A percentile compares a stretch with the other conserved stretches of the same genome.
phyloP scores from a whole-genome alignment of 2,113 vertebrate species.

The Cynoglossus semilaevis region DNA sequence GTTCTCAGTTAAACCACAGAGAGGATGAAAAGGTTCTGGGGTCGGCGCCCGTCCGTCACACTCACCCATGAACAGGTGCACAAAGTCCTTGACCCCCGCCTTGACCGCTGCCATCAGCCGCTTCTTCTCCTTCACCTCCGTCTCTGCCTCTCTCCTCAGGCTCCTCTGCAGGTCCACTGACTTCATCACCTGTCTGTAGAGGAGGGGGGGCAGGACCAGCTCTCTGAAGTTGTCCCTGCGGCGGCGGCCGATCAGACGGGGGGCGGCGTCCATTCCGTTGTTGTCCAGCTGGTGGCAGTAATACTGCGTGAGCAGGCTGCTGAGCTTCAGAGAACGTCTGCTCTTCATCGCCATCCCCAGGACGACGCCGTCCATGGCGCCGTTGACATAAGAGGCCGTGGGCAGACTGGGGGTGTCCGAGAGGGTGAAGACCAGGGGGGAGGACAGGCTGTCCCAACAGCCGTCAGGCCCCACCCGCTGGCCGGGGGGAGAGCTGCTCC shows the following conservation, averaged over 20 bases:
- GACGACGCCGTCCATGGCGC: conserved; percentile 84
- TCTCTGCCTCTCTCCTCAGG: conserved; percentile 24
- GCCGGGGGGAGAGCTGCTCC: not conserved
- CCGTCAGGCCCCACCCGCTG: conserved; percentile 69
- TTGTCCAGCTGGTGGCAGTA: conserved; percentile 64
- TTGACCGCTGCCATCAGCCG: conserved; percentile 60
- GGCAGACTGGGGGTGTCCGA: conserved; percentile 49
- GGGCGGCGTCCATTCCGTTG: conserved; percentile 17
- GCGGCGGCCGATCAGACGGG: conserved; percentile 69
- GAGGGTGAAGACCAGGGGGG: conserved; percentile 78
- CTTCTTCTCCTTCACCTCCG: conserved; percentile 22
- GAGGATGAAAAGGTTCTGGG: too few species aligned
- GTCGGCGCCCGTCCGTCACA: conserved; percentile 1
- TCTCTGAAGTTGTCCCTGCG: conserved; percentile 73
- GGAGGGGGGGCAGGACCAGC: conserved; percentile 11
- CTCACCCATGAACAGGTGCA: conserved; percentile 79
- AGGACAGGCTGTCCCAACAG: conserved; percentile 81
- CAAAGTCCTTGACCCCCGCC: conserved; percentile 72
- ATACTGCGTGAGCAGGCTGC: conserved; percentile 77
- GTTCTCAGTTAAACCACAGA: not conserved
- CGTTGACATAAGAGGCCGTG: conserved; percentile 78
- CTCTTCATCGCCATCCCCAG: conserved; percentile 67
- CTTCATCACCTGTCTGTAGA: conserved; percentile 70
- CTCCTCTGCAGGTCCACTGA: conserved; percentile 61
- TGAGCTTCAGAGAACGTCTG: conserved; percentile 44